Evolutionary conservation across 2,113 vertebrate species (phyloP).

Genomic region (Abramis brama): DNA sequence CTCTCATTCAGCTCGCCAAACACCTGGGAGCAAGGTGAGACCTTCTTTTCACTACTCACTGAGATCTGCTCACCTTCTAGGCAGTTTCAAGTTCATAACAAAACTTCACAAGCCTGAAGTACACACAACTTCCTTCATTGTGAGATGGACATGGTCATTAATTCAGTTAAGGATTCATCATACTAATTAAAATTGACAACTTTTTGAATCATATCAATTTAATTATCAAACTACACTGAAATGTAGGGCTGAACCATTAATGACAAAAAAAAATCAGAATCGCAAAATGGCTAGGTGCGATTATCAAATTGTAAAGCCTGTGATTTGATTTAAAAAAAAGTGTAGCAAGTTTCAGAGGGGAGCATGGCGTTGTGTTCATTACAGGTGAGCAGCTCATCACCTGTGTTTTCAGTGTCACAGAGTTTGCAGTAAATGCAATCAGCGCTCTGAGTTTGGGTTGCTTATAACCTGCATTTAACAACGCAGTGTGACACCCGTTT

Average conservation of each 20-base stretch:
- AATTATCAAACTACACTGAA: too few relatives aligned
- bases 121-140: background rate
- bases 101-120: background rate
- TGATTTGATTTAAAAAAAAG: background rate
- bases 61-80: background rate
- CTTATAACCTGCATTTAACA: background rate
- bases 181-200: too few relatives aligned
- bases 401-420: background rate
- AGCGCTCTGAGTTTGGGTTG: background rate
- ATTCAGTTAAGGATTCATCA: background rate
- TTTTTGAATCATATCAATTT: too few relatives aligned
- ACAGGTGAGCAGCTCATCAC: background rate
- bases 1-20: constrained; percentile 85
- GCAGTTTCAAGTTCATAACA: background rate
- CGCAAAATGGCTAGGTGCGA: background rate
- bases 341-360: background rate
- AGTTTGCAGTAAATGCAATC: background rate
- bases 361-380: background rate
- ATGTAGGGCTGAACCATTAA: background rate
- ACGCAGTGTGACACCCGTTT: too few relatives aligned
- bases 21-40: constrained; percentile 89
- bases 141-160: background rate
- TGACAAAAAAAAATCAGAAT: background rate
- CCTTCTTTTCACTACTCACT: background rate
- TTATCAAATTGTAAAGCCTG: background rate